Evolutionary conservation across 2,888 invertebrate genomes (phyloP).

Genomic region (Ceramica pisi): DNA sequence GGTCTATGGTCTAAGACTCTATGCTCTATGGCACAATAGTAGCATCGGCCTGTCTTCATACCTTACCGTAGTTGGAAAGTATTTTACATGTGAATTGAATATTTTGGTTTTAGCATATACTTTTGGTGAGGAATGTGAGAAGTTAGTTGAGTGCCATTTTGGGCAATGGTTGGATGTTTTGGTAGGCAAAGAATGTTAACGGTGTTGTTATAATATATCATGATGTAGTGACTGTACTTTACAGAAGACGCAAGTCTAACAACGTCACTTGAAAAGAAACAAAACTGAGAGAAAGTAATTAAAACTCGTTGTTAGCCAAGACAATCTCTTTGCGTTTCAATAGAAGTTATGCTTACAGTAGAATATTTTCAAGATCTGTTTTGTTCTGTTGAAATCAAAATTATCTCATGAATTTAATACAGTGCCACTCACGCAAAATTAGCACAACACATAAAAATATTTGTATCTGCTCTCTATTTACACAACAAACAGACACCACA

Average conservation of each 20-base stretch:
- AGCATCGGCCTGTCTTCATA: constrained; percentile 31
- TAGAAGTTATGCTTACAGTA: neutral
- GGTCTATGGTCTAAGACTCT: constrained; percentile 27
- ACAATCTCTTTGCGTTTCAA: neutral
- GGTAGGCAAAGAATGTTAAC: constrained; percentile 18
- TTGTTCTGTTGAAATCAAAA: neutral
- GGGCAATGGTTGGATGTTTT: constrained; percentile 27
- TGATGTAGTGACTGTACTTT: neutral
- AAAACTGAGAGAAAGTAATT: neutral
- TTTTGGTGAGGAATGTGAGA: constrained; percentile 36
- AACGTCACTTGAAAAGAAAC: neutral
- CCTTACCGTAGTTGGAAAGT: constrained; percentile 51
- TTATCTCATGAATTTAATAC: neutral
- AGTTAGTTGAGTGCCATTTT: constrained; percentile 21
- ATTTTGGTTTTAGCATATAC: constrained; percentile 32
- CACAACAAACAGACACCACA: constrained; percentile 71
- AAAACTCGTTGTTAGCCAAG: neutral
- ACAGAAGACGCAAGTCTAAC: neutral
- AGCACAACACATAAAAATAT: constrained; percentile 38
- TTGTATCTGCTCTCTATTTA: constrained; percentile 77
- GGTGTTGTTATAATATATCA: constrained; percentile 3
- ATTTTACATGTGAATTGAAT: constrained; percentile 46
- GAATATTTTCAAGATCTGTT: neutral
- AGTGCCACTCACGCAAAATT: constrained; percentile 2
- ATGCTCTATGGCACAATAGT: constrained; percentile 47